Conservation (phyloP, 2,888 invertebrate genomes). For the Noctua comes region DNA sequence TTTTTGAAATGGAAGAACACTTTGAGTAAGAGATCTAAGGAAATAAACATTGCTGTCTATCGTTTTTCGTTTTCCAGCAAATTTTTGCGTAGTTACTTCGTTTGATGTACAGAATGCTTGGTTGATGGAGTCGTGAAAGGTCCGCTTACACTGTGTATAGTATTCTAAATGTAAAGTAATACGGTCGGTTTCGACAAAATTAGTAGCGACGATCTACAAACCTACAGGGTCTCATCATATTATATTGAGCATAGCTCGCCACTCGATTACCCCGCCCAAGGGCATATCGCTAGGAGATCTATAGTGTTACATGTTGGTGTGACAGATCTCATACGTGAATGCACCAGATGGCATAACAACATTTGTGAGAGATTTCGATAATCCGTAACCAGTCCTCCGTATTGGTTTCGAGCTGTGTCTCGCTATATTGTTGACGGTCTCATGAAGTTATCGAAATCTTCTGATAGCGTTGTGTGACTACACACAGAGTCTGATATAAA, state of each 20-base stretch:
- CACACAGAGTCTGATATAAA: not conserved
- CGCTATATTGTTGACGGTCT: not conserved
- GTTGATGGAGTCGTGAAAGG: not conserved
- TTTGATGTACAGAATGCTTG: not conserved
- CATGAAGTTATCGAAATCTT: not conserved
- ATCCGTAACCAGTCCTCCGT: not conserved
- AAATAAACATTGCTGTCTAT: no score
- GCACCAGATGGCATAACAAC: conserved; percentile 32
- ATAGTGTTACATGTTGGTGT: conserved; percentile 26
- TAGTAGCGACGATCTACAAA: conserved; percentile 1
- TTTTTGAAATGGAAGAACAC: no score
- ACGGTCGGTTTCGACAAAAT: not conserved
- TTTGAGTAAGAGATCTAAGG: no score
- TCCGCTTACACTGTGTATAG: not conserved
- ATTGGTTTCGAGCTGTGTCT: not conserved
- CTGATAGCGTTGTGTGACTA: not conserved
- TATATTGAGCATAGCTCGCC: conserved; percentile 40
- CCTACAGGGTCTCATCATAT: conserved; percentile 21
- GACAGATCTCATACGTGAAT: conserved; percentile 30
- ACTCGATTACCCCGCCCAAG: conserved; percentile 48
- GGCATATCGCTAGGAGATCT: conserved; percentile 24
- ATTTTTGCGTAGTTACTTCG: not conserved
- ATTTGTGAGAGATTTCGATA: conserved; percentile 29
- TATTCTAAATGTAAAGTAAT: not conserved
- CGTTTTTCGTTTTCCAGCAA: no score